Base-by-base conservation (phyloP, 37 sponge, comb jelly and placozoan species). In the Beroe ovata region DNA sequence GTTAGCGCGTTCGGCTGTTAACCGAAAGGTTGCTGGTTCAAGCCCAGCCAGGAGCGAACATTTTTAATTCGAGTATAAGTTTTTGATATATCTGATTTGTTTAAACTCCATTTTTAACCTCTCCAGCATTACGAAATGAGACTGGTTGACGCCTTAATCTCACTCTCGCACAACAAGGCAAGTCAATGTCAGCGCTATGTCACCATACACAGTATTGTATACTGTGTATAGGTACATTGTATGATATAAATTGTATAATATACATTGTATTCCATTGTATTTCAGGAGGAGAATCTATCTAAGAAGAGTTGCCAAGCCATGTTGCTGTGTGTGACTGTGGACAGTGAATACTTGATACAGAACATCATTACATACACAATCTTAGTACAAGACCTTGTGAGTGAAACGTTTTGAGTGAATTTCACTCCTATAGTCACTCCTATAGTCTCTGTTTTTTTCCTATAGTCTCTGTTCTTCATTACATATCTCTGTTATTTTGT, bases 1-100 rank as follows among this genome's bases (percentile, higher is more conserved):
- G 93, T 93, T 93, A 93, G 93, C 93, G 91, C 93, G 91, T 93
- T 93, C 93, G 91, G 91, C 93, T 93, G 93, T 93, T 93, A 93
- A 93, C 90, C 93, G 91, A 93, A 91, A 91, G 93, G 92, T 93
- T 92, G 92, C 63, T 90, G 91, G 94, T 93, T 93, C 92, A 89
- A 91, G 90, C 88, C 92, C 92, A 90, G 62, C 92, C 90, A 64
- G 77, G 90, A 77, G 91, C 94, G 91, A 25, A 60, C 25, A 60
- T 77, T 72, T 92, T 35, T 60, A 18, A 22, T n/a, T 64, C 71
- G 25, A 63, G 18, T 11, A 63, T 8, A 63, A 63, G 23, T 22
- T 63, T 26, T 63, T 63, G n/a, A n/a, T n/a, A n/a, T n/a, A n/a
- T n/a, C n/a, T n/a, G n/a, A n/a, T n/a, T n/a, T n/a, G n/a, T n/a